phyloP scores from a whole-genome alignment of 2,113 vertebrate genomes.

The Archocentrus centrarchus region DNA sequence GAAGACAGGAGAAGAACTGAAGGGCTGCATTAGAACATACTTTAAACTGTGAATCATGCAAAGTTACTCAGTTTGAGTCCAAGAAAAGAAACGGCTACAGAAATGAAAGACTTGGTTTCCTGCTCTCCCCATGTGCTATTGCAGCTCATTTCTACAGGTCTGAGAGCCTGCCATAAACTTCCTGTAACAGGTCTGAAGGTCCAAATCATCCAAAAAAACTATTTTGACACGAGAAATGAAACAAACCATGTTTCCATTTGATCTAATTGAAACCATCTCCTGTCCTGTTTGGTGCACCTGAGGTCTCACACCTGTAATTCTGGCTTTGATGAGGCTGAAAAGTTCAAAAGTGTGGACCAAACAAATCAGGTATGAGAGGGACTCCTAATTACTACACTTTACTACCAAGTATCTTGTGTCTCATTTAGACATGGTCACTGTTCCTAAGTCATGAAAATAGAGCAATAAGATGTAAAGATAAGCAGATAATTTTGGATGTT shows the following conservation, averaged over 20 bases:
- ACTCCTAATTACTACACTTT: neutral
- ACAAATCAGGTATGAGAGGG: neutral
- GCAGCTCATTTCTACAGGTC: rapidly evolving
- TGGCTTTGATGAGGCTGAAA: neutral
- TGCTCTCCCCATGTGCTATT: rapidly evolving
- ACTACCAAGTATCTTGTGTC: neutral
- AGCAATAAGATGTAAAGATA: neutral
- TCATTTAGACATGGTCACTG: neutral
- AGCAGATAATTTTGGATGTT: neutral
- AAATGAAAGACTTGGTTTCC: neutral
- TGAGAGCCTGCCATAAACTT: too few relatives aligned
- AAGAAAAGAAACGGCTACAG: neutral
- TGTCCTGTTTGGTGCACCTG: rapidly evolving
- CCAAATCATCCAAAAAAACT: neutral
- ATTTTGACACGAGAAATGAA: neutral
- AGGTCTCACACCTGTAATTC: rapidly evolving
- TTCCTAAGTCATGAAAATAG: neutral
- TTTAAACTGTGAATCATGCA: neutral
- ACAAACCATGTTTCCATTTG: neutral
- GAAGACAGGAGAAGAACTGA: neutral
- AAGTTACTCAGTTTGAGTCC: neutral
- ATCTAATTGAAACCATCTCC: neutral
- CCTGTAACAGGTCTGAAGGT: rapidly evolving
- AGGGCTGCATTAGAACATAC: neutral
- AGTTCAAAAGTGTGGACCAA: neutral